Evolutionary conservation across 2,113 vertebrate genomes (phyloP).

Genomic region (Podocnemis expansa): DNA sequence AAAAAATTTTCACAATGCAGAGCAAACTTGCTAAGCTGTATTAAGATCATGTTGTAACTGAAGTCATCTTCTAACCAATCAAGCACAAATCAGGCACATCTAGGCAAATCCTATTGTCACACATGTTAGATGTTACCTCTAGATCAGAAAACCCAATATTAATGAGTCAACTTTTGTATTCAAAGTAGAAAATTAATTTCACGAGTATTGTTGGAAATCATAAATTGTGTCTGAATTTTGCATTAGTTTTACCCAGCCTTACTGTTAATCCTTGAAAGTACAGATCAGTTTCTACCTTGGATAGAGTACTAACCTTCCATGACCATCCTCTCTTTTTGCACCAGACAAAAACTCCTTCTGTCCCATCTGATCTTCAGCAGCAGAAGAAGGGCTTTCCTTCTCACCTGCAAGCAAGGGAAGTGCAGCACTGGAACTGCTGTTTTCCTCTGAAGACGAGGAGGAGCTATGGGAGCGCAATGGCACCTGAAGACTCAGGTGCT

Average conservation of each 20-base stretch:
- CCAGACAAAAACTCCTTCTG: slow-evolving; percentile 76
- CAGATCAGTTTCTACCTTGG: neutral
- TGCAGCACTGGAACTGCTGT: slow-evolving; percentile 91
- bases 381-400: slow-evolving; percentile 88
- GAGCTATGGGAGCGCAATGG: slow-evolving; percentile 92
- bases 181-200: neutral
- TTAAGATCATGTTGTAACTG: neutral
- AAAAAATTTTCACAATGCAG: neutral
- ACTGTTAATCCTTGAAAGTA: accelerated
- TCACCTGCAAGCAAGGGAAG: slow-evolving; percentile 92
- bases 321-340: slow-evolving; percentile 79
- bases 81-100: accelerated
- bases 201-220: neutral
- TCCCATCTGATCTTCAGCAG: slow-evolving; percentile 79
- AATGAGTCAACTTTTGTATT: neutral
- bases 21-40: neutral
- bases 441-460: slow-evolving; percentile 93
- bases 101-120: neutral
- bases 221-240: neutral
- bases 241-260: neutral
- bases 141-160: neutral
- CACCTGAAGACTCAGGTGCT: slow-evolving; percentile 92
- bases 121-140: neutral
- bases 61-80: neutral
- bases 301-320: slow-evolving; percentile 80